Evolutionary conservation across 2,888 invertebrate genomes (phyloP), one percentile per base, ranked within the genome.

Genomic region (Carcina quercana): DNA sequence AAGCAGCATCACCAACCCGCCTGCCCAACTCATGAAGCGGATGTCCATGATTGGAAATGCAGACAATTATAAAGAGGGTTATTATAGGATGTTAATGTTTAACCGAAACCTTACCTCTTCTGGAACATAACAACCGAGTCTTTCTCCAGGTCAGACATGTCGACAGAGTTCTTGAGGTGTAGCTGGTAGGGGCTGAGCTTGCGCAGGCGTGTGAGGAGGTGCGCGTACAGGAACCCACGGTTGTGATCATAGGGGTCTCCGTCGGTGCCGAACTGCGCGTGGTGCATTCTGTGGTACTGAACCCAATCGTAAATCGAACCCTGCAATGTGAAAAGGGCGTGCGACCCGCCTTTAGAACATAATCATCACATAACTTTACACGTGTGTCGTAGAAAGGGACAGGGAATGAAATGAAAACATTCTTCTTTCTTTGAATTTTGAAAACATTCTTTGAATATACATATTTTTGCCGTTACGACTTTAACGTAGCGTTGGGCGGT

Each of bases 231-330:
- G 60, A 97, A 95, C 3, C 96, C 95, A 45, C 88, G 88, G 2
- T 86, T 88, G 52, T 91, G 88, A 59, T 94, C 91, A 65, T 88
- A 94, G 0, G 94, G 95, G 65, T 96, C 96, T 30, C 88, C 85
- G 19, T 90, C 88, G 0, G 94, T 92, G 8, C 89, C 90, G 41
- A 90, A 91, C 57, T 89, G 87, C 35, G 89, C 87, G 63, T 96
- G 96, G 52, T 96, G 95, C 7, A 95, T 72, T 30, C 95, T 86
- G 69, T 96, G 96, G 39, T 88, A 82, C 32, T 89, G 83, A 0
- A 93, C 93, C 94, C 95, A 96, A 49, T 92, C 89, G 69, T 94
- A 93, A 48, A 96, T 90, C 8, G 91, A 76, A 38, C 95, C 95
- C 93, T 94, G 58, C 8, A 72, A 67, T 35, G n/a, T n/a, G n/a